Conservation (phyloP, 2,888 invertebrate genomes). For the Dasysyrphus albostriatus region DNA sequence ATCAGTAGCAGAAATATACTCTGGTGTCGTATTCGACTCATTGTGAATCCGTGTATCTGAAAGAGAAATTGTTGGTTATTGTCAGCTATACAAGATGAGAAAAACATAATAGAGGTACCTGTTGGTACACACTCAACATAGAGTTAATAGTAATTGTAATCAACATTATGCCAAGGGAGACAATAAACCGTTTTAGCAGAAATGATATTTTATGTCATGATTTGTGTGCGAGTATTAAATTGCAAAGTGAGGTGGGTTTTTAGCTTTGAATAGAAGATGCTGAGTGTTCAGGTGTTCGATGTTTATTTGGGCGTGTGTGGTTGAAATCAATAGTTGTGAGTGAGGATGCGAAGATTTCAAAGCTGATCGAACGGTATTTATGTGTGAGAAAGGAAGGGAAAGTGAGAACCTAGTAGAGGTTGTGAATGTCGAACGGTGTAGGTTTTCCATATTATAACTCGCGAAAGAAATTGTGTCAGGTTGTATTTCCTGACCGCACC, state of each 20-base stretch:
- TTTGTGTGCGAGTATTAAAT: conserved; percentile 19
- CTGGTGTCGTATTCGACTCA: conserved; percentile 72
- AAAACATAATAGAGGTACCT: conserved; percentile 10
- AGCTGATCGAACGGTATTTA: conserved; percentile 23
- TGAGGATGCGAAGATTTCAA: conserved; percentile 15
- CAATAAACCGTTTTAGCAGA: conserved; percentile 27
- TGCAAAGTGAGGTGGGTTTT: conserved; percentile 23
- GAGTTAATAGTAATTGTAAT: conserved; percentile 31
- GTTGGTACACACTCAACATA: neutral
- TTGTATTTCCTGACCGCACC: conserved; percentile 40
- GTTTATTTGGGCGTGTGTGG: conserved; percentile 49
- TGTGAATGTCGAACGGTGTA: neutral
- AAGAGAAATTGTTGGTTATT: conserved; percentile 58
- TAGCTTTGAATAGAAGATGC: neutral
- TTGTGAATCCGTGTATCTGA: conserved; percentile 64
- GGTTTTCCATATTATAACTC: neutral
- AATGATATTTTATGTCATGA: conserved; percentile 28
- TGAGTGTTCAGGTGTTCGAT: conserved; percentile 17
- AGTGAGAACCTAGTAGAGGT: conserved; percentile 18
- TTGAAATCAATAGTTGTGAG: conserved; percentile 63
- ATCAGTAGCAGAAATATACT: conserved; percentile 77
- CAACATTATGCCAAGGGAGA: neutral
- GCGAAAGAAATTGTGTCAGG: conserved; percentile 28
- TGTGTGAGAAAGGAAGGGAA: conserved; percentile 36
- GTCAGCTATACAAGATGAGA: neutral